phyloP scores from a whole-genome alignment of 2,797 vertebrate species.

The Phataginus tetradactyla region DNA sequence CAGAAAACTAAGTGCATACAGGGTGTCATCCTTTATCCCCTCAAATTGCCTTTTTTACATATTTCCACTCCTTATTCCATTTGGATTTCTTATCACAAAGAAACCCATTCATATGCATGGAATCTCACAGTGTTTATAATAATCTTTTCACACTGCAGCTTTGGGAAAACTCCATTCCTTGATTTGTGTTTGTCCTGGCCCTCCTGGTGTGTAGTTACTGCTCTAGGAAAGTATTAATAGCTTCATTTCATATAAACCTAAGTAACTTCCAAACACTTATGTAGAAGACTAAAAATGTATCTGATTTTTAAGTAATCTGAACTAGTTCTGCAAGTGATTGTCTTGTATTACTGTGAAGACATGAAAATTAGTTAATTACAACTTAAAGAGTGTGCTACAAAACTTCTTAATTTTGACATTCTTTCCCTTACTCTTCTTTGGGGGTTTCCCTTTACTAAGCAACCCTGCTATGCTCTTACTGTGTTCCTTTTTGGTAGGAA shows the following conservation, averaged over 20 bases:
- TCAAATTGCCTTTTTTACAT: constrained; percentile 94
- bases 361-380: neutral
- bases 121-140: constrained; percentile 88
- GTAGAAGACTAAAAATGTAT: constrained; percentile 86
- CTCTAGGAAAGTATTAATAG: constrained; percentile 94
- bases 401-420: neutral
- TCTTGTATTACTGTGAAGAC: neutral
- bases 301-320: constrained; percentile 88
- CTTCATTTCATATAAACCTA: constrained; percentile 92
- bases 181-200: constrained; percentile 92
- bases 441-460: neutral
- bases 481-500: neutral
- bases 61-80: constrained; percentile 96
- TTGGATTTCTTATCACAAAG: constrained; percentile 94
- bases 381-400: neutral
- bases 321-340: constrained; percentile 84
- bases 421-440: neutral
- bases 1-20: constrained; percentile 88
- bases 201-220: constrained; percentile 95
- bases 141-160: constrained; percentile 93
- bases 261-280: constrained; percentile 89
- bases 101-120: constrained; percentile 91
- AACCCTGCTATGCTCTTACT: neutral
- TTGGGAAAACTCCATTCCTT: constrained; percentile 92
- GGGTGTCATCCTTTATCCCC: constrained; percentile 83